A percentile compares a stretch with the other conserved stretches of the same genome.
phyloP scores from a whole-genome alignment of 2,797 vertebrate genomes.

The Neomorphus geoffroyi region DNA sequence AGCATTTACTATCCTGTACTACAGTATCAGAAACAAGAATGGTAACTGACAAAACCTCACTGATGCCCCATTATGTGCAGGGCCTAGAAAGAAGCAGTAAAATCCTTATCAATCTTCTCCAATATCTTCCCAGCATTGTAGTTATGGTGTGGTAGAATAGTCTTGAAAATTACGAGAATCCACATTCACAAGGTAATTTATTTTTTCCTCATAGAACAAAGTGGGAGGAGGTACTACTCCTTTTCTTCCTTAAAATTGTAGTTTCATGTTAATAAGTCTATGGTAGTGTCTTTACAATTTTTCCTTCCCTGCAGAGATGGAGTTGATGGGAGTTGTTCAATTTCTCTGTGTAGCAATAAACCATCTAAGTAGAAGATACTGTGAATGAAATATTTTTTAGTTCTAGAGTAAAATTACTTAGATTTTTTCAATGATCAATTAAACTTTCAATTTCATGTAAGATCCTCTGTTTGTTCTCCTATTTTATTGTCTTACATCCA shows the following conservation, averaged over 20 bases:
- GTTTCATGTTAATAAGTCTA: neutral
- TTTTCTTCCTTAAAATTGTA: neutral
- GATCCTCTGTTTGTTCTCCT: neutral
- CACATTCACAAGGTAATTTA: neutral
- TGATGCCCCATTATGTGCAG: accelerated
- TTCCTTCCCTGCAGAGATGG: neutral
- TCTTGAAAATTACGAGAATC: neutral
- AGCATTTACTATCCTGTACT: neutral
- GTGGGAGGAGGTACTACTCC: neutral
- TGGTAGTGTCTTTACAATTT: neutral
- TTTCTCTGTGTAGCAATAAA: neutral
- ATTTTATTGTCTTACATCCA: neutral
- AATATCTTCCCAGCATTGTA: neutral
- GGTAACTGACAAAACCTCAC: neutral
- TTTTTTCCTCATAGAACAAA: neutral
- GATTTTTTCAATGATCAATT: neutral
- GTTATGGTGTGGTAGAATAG: neutral
- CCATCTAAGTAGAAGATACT: neutral
- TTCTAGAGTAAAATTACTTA: neutral
- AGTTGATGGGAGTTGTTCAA: accelerated
- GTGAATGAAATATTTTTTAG: neutral
- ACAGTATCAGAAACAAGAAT: neutral
- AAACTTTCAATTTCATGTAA: neutral
- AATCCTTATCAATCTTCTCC: neutral
- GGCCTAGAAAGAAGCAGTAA: neutral